These are phyloP conservation scores for Drosophila nigromelanica DNA, from an alignment of 1,140 invertebrate species.

Conservation along the genomic window DNA sequence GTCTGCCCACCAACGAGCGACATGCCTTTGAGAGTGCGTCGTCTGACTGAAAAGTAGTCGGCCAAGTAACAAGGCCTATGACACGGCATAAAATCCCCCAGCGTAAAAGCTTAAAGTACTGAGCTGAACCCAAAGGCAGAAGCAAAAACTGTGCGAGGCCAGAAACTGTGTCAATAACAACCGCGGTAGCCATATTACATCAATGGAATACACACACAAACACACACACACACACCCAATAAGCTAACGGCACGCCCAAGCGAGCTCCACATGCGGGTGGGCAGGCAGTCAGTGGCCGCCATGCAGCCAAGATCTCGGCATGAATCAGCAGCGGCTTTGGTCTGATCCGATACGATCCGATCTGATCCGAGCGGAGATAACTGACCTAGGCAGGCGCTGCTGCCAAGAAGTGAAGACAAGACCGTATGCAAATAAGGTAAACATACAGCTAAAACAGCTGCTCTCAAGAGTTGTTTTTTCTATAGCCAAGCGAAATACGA, in stretches of 20 bases:
- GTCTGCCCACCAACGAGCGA: conserved; percentile 66
- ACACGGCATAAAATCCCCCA: conserved; percentile 51
- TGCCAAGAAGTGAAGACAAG: conserved; percentile 57
- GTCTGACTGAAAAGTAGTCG: conserved; percentile 19
- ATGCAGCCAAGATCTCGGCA: conserved; percentile 52
- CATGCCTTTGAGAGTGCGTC: conserved; percentile 71
- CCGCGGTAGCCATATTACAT: conserved; percentile 68
- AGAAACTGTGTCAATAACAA: conserved; percentile 79
- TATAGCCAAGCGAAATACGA: conserved; percentile 49
- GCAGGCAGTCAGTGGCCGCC: conserved; percentile 30
- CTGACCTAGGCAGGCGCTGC: conserved; percentile 66
- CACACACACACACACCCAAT: conserved; percentile 24
- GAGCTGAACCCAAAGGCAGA: conserved; percentile 34
- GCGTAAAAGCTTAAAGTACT: conserved; percentile 37
- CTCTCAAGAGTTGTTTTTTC: conserved; percentile 32
- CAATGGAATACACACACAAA: conserved; percentile 51
- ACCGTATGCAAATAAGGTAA: conserved; percentile 68
- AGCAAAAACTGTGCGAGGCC: conserved; percentile 46
- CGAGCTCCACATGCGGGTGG: conserved; percentile 46
- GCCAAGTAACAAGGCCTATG: conserved; percentile 41
- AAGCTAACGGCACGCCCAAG: conserved; percentile 25
- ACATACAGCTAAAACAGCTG: conserved; percentile 36
- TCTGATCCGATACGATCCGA: conserved; percentile 14
- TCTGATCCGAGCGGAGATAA: conserved; percentile 51
- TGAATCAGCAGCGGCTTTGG: conserved; percentile 58